These are phyloP conservation scores for Rhingia rostrata DNA, from an alignment of 2,888 invertebrate species.

Conservation along the genomic window DNA sequence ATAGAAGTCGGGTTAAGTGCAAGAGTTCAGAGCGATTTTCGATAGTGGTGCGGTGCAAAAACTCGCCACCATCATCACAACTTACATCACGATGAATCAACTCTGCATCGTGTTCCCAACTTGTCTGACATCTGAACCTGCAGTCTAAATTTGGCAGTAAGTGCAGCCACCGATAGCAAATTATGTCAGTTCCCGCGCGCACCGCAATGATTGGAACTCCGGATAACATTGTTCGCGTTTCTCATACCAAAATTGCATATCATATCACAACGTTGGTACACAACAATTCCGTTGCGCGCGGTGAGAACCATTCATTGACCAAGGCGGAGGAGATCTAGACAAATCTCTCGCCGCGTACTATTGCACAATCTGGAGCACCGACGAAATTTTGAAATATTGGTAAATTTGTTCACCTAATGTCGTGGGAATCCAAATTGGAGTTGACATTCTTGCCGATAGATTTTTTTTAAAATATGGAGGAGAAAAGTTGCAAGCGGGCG, in stretches of 20 bases:
- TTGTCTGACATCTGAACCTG: slow-evolving; percentile 73
- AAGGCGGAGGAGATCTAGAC: slow-evolving; percentile 59
- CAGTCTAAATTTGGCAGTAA: slow-evolving; percentile 73
- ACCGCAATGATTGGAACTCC: slow-evolving; percentile 60
- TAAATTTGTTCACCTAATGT: slow-evolving; percentile 51
- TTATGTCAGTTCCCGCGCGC: slow-evolving; percentile 69
- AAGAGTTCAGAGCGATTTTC: slow-evolving; percentile 68
- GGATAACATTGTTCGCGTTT: slow-evolving; percentile 54
- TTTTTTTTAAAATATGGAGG: neutral
- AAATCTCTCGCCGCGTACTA: slow-evolving; percentile 35
- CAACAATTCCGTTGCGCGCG: slow-evolving; percentile 35
- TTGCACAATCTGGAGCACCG: slow-evolving; percentile 70
- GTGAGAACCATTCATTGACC: slow-evolving; percentile 35
- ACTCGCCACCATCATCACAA: slow-evolving; percentile 34
- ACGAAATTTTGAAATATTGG: slow-evolving; percentile 74
- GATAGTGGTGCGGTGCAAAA: slow-evolving; percentile 32
- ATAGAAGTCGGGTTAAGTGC: slow-evolving; percentile 71
- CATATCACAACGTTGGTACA: slow-evolving; percentile 27
- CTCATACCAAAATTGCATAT: slow-evolving; percentile 43
- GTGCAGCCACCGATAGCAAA: slow-evolving; percentile 71
- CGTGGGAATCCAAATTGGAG: slow-evolving; percentile 56
- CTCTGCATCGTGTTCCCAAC: slow-evolving; percentile 68
- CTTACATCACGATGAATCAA: slow-evolving; percentile 52
- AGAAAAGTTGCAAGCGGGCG: slow-evolving; percentile 9
- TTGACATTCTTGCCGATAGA: neutral